A percentile compares a stretch with the other conserved stretches of the same genome.
Conservation (phyloP, 2,797 vertebrate genomes). For the Enteromius trimaculatus region DNA sequence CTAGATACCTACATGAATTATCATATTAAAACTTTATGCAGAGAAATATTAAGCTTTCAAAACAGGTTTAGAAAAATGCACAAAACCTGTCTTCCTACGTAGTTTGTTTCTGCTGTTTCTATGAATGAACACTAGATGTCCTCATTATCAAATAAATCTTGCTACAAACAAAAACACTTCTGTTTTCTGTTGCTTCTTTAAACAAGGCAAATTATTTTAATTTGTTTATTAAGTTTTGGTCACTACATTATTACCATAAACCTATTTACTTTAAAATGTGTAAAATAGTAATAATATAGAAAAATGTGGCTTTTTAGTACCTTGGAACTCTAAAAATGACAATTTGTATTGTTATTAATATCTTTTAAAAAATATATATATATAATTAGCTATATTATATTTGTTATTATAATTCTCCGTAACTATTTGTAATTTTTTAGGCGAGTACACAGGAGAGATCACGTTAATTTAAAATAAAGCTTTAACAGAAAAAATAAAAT, state of each 20-base stretch:
- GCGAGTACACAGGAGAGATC: not conserved
- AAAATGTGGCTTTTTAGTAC: not conserved
- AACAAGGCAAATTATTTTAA: not conserved
- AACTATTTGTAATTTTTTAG: not conserved
- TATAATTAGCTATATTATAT: not conserved
- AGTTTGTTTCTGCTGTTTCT: not conserved
- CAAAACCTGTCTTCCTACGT: not conserved
- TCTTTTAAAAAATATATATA: too few relatives aligned
- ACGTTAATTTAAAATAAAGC: not conserved
- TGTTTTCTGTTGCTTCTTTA: not conserved
- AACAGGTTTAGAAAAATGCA: not conserved
- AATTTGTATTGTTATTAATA: not conserved
- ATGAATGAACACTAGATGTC: slow-evolving; percentile 55
- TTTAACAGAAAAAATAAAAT: not conserved
- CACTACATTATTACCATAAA: not conserved
- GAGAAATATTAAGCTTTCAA: not conserved
- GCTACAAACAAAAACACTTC: not conserved
- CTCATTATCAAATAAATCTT: slow-evolving; percentile 18
- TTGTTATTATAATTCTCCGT: not conserved
- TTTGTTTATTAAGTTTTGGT: not conserved
- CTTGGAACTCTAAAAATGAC: not conserved
- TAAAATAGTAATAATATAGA: not conserved
- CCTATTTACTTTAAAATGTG: not conserved
- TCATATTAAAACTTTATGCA: not conserved
- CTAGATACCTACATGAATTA: not conserved